These are phyloP conservation scores for Drosophila parabipectinata DNA, from an alignment of 1,140 invertebrate genomes.

Conservation along the genomic window DNA sequence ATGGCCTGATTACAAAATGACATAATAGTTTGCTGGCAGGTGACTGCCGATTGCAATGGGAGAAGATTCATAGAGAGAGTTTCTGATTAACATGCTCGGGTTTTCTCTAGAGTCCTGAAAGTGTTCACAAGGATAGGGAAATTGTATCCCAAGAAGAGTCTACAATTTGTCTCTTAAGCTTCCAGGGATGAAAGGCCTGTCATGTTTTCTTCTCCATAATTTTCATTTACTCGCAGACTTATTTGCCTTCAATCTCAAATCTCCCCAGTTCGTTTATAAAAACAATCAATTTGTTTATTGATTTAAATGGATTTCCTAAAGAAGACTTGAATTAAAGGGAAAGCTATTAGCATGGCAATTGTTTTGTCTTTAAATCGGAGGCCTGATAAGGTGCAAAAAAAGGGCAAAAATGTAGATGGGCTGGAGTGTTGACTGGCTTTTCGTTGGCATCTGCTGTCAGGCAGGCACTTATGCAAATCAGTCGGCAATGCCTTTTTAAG, in stretches of 20 bases:
- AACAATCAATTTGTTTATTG: slow-evolving; percentile 39
- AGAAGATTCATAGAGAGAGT: no score
- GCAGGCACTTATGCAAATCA: slow-evolving; percentile 74
- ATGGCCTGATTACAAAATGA: slow-evolving; percentile 33
- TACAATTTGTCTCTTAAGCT: no score
- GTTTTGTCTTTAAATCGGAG: slow-evolving; percentile 23
- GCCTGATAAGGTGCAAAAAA: slow-evolving; percentile 13
- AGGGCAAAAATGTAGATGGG: neutral
- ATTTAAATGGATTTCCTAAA: slow-evolving; percentile 28
- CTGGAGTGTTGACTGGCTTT: slow-evolving; percentile 31
- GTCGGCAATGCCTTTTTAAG: slow-evolving; percentile 71
- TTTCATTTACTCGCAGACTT: no score
- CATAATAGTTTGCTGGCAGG: neutral
- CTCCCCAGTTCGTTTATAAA: slow-evolving; percentile 33
- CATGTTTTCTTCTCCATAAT: no score
- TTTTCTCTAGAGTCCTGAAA: no score
- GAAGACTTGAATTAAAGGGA: slow-evolving; percentile 7
- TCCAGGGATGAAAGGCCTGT: no score
- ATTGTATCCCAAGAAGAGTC: no score
- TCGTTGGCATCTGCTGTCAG: slow-evolving; percentile 56
- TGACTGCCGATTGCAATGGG: slow-evolving; percentile 4
- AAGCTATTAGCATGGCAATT: slow-evolving; percentile 17
- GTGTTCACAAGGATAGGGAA: no score
- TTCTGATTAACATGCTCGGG: no score
- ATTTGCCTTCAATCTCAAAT: neutral